phyloP scores from a whole-genome alignment of 1,140 invertebrate genomes.

The Dermatophagoides farinae region DNA sequence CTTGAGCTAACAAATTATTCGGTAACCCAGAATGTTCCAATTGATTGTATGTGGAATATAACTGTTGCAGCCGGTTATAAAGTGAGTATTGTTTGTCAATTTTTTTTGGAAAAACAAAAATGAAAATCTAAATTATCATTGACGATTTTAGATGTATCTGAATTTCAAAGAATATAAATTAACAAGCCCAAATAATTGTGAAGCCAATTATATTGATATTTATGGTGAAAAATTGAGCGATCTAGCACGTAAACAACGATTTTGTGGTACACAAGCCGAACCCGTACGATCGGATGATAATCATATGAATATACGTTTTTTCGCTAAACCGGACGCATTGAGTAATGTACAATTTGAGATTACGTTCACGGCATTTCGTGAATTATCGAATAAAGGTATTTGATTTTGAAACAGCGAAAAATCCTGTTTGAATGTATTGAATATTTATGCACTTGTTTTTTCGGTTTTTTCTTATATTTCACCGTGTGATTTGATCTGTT shows the following conservation, averaged over 20 bases:
- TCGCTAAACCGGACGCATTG: constrained; percentile 37
- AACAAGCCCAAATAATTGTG: constrained; percentile 54
- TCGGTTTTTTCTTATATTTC: too few species aligned
- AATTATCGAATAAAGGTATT: constrained; percentile 25
- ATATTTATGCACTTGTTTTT: neutral
- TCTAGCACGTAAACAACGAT: constrained; percentile 18
- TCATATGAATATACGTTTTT: constrained; percentile 45
- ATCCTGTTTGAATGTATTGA: neutral
- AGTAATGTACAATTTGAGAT: constrained; percentile 40
- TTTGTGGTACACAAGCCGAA: constrained; percentile 54
- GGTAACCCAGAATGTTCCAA: constrained; percentile 32
- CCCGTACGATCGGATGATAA: constrained; percentile 28
- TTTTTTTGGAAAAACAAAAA: neutral
- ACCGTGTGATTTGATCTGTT: too few species aligned
- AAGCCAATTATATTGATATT: constrained; percentile 60
- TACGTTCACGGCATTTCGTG: constrained; percentile 48
- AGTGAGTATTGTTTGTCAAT: constrained; percentile 28
- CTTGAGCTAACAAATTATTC: constrained; percentile 22
- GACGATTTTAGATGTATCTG: constrained; percentile 40
- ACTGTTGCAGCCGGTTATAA: constrained; percentile 40
- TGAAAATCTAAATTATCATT: neutral
- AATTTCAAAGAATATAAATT: constrained; percentile 44
- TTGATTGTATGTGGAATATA: constrained; percentile 64
- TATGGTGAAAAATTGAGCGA: constrained; percentile 40
- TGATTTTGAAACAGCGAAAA: neutral